Percentiles rank a stretch among this genome's conserved stretches.
Evolutionary conservation across 2,888 invertebrate genomes (phyloP).

Genomic region (Mythimna albipuncta): DNA sequence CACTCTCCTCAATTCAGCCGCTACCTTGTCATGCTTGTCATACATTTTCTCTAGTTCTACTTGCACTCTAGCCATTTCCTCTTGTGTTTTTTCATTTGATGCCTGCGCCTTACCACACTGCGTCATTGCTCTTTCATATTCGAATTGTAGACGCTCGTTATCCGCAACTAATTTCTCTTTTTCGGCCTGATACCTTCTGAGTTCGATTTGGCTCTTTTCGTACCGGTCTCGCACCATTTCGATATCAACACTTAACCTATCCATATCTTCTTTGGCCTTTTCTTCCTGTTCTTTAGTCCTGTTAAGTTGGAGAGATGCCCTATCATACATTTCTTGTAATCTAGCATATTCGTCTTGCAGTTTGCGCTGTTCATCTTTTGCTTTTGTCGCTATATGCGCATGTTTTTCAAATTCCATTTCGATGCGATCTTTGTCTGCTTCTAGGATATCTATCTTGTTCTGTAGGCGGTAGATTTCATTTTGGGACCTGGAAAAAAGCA

Average conservation of each 20-base stretch:
- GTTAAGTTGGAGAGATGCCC: conserved; percentile 95
- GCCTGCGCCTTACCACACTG: conserved; percentile 96
- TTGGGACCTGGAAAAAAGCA: conserved; percentile 92
- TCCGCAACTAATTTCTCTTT: conserved; percentile 96
- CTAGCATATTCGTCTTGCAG: conserved; percentile 96
- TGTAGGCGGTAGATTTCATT: conserved; percentile 97
- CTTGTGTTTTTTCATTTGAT: conserved; percentile 96
- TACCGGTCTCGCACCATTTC: conserved; percentile 97
- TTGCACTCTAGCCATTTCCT: conserved; percentile 96
- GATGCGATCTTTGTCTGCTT: conserved; percentile 96
- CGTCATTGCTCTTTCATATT: conserved; percentile 96
- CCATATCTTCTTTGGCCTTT: conserved; percentile 96
- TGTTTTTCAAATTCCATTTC: conserved; percentile 97
- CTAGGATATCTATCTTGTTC: conserved; percentile 96
- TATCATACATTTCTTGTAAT: conserved; percentile 97
- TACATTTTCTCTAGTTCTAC: conserved; percentile 97
- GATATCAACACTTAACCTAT: conserved; percentile 94
- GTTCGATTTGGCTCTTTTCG: conserved; percentile 96
- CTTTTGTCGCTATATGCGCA: conserved; percentile 94
- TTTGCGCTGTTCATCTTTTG: conserved; percentile 96
- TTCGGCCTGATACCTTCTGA: conserved; percentile 95
- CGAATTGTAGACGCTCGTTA: conserved; percentile 95
- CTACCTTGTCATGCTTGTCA: conserved; percentile 96
- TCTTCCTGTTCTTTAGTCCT: conserved; percentile 97
- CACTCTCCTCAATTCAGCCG: conserved; percentile 95